Evolutionary conservation across 2,113 vertebrate genomes (phyloP), one percentile per base, ranked within the genome.

Genomic region (Neogobius melanostomus): DNA sequence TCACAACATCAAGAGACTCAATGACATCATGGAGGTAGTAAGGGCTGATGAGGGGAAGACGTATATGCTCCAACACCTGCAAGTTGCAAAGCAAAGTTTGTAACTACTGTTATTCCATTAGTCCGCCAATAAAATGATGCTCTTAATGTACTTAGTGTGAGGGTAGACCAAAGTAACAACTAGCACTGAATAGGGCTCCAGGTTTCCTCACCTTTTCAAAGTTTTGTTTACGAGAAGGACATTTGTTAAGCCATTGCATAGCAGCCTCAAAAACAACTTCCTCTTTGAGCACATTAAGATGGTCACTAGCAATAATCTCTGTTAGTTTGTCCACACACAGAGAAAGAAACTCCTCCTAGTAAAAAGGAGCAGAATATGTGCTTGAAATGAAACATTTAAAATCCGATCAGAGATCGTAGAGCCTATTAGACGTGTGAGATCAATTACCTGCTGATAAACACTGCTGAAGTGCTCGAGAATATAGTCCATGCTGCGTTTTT

Each of bases 1-100:
- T 91, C 64, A 94, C 91, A 51, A 93, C 90, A 2, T 90, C 90
- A 81, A 90, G 76, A 48, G 90, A 90, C 80, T 94, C 93, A 0
- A 94, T 87, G 48, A 92, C 82, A 9, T 94, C 93, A 12, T 94
- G 93, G 73, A 94, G 92, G 87, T 92, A 94, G 80, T 94, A 94
- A 0, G 93, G 93, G 75, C 92, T 93, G 64, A 94, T 91, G 3
- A 93, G 89, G 57, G 93, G 91, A 79, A 94, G 81, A 0, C 92
- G 89, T 54, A 93, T 90, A 21, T 93, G 91, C 77, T 93, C 93
- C 0, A 94, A 85, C 45, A 94, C 92, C 93, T 94, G 63, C 14
- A 11, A 72, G n/a, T 21, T 36, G 61, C 12, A 71, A 62, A 69
- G 0, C 2, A 59, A 17, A 36, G 2, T 12, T 50, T 50, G 15